Evolutionary conservation across 2,888 invertebrate genomes (phyloP).

Genomic region (Nemapogon koenigi): DNA sequence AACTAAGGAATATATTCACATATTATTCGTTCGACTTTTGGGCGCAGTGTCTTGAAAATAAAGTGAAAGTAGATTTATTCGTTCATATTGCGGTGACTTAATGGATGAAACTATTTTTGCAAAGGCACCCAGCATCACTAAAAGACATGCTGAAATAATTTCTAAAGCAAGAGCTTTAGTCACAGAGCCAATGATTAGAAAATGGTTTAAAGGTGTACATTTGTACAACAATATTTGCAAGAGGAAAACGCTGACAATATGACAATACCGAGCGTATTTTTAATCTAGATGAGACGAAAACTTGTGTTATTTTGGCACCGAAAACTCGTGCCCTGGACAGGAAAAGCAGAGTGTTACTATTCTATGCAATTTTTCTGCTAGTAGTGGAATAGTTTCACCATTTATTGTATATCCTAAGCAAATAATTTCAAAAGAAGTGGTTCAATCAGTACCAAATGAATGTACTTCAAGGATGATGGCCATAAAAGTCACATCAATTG

Average conservation of each 20-base stretch:
- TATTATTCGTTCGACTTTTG: no score
- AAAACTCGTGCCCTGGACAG: not conserved
- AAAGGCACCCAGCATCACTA: not conserved
- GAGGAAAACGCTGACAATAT: not conserved
- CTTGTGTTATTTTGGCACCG: not conserved
- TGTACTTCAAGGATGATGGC: no score
- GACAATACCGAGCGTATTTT: not conserved
- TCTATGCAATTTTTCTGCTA: no score
- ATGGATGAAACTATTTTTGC: no score
- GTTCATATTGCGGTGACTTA: no score
- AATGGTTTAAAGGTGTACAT: not conserved
- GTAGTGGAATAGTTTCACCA: no score
- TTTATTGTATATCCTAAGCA: no score
- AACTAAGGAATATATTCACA: no score
- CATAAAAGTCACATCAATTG: constrained; percentile 13
- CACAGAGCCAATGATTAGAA: not conserved
- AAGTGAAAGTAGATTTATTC: no score
- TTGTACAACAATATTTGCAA: not conserved
- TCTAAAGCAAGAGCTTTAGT: not conserved
- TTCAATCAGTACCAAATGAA: no score
- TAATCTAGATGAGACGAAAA: constrained; percentile 1
- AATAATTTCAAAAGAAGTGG: no score
- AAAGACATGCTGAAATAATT: not conserved
- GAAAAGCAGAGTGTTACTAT: not conserved
- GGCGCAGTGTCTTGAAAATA: no score